Percentiles rank a stretch among this genome's conserved stretches.
phyloP scores from a whole-genome alignment of 2,797 vertebrate genomes.

The Ctenosaura bakeri region DNA sequence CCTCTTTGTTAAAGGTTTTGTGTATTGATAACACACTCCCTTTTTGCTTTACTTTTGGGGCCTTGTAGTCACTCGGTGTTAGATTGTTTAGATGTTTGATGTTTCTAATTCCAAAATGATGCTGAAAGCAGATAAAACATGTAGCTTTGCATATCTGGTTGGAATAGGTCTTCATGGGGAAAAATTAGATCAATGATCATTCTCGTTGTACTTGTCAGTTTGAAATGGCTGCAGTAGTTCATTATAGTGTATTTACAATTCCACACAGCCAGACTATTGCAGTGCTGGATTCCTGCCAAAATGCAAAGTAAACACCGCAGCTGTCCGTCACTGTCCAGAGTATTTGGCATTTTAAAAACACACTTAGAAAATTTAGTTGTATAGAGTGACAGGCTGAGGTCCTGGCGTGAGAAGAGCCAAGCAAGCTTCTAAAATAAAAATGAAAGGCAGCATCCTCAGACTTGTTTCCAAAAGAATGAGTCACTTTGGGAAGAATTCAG shows the following conservation, averaged over 20 bases:
- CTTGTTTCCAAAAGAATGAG: background rate
- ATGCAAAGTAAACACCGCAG: slow-evolving; percentile 20
- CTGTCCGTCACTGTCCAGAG: slow-evolving; percentile 23
- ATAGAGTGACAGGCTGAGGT: background rate
- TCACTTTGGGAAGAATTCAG: background rate
- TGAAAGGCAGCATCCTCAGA: background rate
- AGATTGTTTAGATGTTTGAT: background rate
- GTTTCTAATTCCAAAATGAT: slow-evolving; percentile 11
- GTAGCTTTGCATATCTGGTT: background rate
- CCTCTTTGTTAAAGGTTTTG: background rate
- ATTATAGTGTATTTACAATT: slow-evolving; percentile 28
- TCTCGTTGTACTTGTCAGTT: slow-evolving; percentile 32
- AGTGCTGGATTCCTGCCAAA: slow-evolving; percentile 22
- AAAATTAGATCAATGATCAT: slow-evolving; percentile 34
- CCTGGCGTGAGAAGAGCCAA: background rate
- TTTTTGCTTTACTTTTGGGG: background rate
- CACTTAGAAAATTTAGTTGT: slow-evolving; percentile 6
- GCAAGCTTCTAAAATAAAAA: background rate
- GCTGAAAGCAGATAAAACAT: slow-evolving; percentile 11
- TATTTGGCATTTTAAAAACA: background rate
- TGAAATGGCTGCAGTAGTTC: slow-evolving; percentile 30
- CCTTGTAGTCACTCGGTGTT: background rate
- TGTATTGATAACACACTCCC: background rate
- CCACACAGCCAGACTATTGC: slow-evolving; percentile 10
- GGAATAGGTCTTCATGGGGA: background rate